Evolutionary conservation across 2,888 invertebrate species (phyloP).

Genomic region (Tanytarsus gracilentus): DNA sequence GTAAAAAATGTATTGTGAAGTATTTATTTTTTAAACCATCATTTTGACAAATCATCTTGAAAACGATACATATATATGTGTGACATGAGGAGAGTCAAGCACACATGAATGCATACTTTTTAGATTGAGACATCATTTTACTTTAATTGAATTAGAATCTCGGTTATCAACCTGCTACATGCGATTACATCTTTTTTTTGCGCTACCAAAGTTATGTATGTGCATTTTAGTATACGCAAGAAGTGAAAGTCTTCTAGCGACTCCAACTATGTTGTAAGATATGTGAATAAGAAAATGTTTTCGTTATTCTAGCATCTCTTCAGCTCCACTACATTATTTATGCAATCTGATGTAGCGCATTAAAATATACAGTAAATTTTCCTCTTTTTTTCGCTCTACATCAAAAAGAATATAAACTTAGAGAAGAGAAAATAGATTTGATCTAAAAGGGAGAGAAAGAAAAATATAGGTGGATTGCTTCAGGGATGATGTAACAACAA

Average conservation of each 20-base stretch:
- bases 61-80: too few species aligned
- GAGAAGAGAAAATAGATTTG: neutral
- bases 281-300: neutral
- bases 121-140: too few species aligned
- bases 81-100: too few species aligned
- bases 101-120: too few species aligned
- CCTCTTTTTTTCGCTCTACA: neutral
- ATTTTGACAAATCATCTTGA: too few species aligned
- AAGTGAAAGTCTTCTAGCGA: neutral
- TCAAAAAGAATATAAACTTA: conserved; percentile 19
- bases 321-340: conserved; percentile 12
- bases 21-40: too few species aligned
- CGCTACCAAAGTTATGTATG: neutral
- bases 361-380: conserved; percentile 21
- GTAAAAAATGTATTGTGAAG: too few species aligned
- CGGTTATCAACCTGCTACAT: too few species aligned
- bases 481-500: too few species aligned
- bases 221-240: neutral
- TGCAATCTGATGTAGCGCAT: conserved; percentile 2
- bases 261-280: neutral
- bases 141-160: too few species aligned
- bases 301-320: neutral
- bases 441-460: neutral
- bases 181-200: too few species aligned
- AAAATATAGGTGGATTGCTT: neutral